phyloP scores from a whole-genome alignment of 2,888 invertebrate species.

The Cheilosia pagana region DNA sequence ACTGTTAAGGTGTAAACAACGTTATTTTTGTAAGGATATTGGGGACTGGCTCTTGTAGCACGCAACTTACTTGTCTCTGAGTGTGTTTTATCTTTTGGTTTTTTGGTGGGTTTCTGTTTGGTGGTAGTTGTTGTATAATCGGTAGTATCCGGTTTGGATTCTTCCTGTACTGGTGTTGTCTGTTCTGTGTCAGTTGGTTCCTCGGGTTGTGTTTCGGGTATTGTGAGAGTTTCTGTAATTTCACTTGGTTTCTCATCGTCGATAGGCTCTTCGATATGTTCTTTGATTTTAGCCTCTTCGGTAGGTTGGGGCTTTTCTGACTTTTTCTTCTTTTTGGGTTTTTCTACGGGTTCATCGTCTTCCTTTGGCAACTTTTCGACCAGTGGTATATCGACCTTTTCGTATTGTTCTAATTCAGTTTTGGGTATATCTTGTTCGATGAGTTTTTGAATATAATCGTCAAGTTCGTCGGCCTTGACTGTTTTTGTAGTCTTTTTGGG shows the following conservation, averaged over 20 bases:
- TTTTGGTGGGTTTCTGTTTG: conserved; percentile 83
- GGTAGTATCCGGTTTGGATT: conserved; percentile 81
- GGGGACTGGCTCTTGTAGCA: conserved; percentile 60
- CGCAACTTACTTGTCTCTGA: conserved; percentile 83
- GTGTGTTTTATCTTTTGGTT: conserved; percentile 81
- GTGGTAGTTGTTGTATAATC: conserved; percentile 78
- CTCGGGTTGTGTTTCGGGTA: conserved; percentile 77
- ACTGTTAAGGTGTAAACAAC: conserved; percentile 53
- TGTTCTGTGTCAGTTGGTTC: conserved; percentile 83
- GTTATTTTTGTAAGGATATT: conserved; percentile 61
- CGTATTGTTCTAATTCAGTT: conserved; percentile 82
- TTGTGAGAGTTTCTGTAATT: conserved; percentile 77
- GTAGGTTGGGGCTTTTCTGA: conserved; percentile 70
- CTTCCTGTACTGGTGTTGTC: conserved; percentile 83
- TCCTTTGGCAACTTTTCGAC: conserved; percentile 78
- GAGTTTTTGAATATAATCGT: conserved; percentile 79
- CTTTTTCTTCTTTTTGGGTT: conserved; percentile 72
- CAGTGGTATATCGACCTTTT: conserved; percentile 80
- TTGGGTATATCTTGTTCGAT: conserved; percentile 81
- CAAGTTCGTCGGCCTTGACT: conserved; percentile 80
- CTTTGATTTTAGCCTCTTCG: conserved; percentile 75
- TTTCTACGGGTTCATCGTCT: conserved; percentile 77
- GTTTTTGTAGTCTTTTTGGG: conserved; percentile 79
- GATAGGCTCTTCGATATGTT: conserved; percentile 75
- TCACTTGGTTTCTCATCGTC: conserved; percentile 75